Conservation (phyloP, 2,888 invertebrate genomes). For the Leptinotarsa rubiginosa region DNA sequence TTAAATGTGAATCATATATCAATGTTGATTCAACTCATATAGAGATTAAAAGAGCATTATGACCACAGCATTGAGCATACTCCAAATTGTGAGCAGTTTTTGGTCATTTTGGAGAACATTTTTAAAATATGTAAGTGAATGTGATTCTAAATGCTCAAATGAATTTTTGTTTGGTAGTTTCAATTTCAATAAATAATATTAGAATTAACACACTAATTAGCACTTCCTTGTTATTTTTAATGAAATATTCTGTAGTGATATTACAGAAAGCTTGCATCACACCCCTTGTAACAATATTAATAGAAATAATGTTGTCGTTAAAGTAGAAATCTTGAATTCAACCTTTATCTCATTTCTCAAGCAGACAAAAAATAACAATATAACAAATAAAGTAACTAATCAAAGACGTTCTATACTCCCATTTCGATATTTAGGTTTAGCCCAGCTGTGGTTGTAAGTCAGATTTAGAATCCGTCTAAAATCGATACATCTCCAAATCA, state of each 20-base stretch:
- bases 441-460: neutral
- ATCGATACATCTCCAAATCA: conserved; percentile 31
- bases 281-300: no score
- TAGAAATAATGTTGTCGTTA: no score
- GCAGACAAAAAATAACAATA: neutral
- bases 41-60: neutral
- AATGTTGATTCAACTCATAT: neutral
- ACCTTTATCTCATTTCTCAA: neutral
- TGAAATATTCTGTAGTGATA: no score
- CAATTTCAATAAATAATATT: neutral
- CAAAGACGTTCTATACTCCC: neutral
- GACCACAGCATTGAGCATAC: neutral
- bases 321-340: no score
- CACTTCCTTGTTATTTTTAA: no score
- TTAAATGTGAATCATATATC: neutral
- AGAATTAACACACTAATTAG: no score
- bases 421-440: neutral
- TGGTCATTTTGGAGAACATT: neutral
- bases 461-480: conserved; percentile 4
- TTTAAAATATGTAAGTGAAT: neutral
- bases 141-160: neutral
- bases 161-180: neutral
- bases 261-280: no score
- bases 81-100: conserved; percentile 7
- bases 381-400: neutral